Evolutionary conservation across 23 tunicate species (phyloP).

Genomic region (Trididemnum clinides): DNA sequence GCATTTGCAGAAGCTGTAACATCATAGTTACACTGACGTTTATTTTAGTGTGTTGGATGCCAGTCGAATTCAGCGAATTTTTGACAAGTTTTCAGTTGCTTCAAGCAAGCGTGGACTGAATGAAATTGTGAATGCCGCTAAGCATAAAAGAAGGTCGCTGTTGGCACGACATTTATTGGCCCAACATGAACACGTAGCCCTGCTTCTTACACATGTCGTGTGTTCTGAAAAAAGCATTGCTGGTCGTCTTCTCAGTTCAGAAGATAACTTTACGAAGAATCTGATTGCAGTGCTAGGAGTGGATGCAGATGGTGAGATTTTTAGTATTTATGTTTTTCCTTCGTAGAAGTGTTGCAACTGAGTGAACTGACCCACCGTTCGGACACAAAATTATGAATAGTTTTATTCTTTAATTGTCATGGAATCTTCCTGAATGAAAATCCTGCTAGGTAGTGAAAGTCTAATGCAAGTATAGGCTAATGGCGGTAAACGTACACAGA

Average conservation of each 20-base stretch:
- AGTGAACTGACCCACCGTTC: too few species aligned
- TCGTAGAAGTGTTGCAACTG: too few species aligned
- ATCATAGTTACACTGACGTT: not conserved
- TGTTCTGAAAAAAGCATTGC: slow-evolving; percentile 15
- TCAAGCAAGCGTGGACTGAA: not conserved
- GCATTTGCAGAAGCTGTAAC: too few species aligned
- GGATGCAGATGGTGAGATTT: slow-evolving; percentile 27
- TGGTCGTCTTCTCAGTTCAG: not conserved
- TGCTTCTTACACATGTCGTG: not conserved
- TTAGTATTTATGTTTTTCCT: too few species aligned
- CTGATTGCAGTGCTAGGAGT: not conserved
- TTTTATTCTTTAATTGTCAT: too few species aligned
- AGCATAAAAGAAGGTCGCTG: not conserved
- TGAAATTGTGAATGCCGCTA: not conserved
- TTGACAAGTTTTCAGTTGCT: slow-evolving; percentile 26
- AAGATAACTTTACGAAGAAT: slow-evolving; percentile 14
- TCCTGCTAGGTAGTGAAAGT: too few species aligned
- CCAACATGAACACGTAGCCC: slow-evolving; percentile 6
- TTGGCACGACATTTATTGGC: slow-evolving; percentile 25
- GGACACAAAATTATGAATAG: too few species aligned
- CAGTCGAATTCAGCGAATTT: slow-evolving; percentile 24
- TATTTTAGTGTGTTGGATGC: slow-evolving; percentile 35
- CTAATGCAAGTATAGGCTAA: too few species aligned
- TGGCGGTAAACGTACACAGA: too few species aligned
- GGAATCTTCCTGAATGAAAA: too few species aligned